phyloP scores from a whole-genome alignment of 1,140 invertebrate species.

The Vollenhovia emeryi region DNA sequence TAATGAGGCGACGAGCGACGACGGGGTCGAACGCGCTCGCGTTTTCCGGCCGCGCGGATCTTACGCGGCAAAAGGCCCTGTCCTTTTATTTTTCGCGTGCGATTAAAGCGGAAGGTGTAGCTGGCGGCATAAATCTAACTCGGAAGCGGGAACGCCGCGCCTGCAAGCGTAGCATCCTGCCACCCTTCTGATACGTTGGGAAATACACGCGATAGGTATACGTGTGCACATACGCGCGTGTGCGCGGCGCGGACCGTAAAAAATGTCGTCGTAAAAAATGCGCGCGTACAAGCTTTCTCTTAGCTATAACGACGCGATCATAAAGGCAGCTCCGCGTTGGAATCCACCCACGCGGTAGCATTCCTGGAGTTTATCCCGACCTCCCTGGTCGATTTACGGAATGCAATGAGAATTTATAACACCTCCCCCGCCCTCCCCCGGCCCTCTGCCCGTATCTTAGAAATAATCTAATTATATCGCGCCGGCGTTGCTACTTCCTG shows the following conservation, averaged over 20 bases:
- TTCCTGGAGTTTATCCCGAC: constrained; percentile 22
- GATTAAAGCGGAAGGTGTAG: constrained; percentile 56
- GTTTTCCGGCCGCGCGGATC: neutral
- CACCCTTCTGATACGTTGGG: neutral
- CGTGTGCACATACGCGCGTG: neutral
- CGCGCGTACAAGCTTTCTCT: constrained; percentile 46
- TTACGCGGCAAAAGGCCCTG: neutral
- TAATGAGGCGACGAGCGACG: neutral
- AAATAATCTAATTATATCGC: constrained; percentile 14
- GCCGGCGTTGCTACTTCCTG: neutral
- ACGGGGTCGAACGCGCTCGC: neutral
- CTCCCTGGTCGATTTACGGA: neutral
- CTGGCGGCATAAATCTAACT: constrained; percentile 59
- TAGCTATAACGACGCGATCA: constrained; percentile 42
- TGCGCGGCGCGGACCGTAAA: constrained; percentile 44
- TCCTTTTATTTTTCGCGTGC: constrained; percentile 56
- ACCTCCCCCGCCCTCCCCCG: neutral
- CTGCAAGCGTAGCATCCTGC: constrained; percentile 53
- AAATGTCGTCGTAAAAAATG: constrained; percentile 62
- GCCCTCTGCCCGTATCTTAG: neutral
- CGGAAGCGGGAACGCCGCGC: constrained; percentile 53
- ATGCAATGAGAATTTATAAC: constrained; percentile 42
- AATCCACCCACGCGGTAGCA: constrained; percentile 8
- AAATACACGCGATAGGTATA: neutral
- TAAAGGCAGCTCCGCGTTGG: constrained; percentile 62